Evolutionary conservation across 53 echinoderm and acorn worm species (phyloP).

Genomic region (Arbacia lixula): DNA sequence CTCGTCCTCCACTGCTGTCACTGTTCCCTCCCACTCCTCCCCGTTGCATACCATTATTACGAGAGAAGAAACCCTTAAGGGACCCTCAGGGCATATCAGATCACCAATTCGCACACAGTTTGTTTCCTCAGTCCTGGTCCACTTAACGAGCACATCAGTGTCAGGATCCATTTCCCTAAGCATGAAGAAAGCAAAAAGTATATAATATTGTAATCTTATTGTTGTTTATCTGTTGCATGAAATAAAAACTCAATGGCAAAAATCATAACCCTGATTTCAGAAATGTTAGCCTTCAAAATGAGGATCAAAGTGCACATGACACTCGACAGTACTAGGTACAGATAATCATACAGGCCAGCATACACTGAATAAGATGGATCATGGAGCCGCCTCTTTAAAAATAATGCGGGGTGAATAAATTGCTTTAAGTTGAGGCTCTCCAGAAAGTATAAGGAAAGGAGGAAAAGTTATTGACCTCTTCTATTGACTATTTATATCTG

Average conservation of each 20-base stretch:
- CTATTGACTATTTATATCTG: too few relatives aligned
- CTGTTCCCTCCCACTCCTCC: slow-evolving; percentile 1
- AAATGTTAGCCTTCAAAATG: too few relatives aligned
- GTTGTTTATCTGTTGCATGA: not conserved
- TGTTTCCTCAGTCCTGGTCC: not conserved
- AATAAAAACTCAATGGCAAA: not conserved
- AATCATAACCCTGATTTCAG: not conserved
- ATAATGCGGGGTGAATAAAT: too few relatives aligned
- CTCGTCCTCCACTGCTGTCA: not conserved
- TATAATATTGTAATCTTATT: too few relatives aligned
- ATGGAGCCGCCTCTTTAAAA: too few relatives aligned
- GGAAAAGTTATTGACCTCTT: too few relatives aligned
- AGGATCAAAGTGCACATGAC: too few relatives aligned
- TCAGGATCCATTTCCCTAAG: slow-evolving; percentile 10
- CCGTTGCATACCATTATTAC: not conserved
- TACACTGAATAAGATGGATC: too few relatives aligned
- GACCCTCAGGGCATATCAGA: not conserved
- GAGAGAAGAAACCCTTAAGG: not conserved
- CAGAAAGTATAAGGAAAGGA: too few relatives aligned
- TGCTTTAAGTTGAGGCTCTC: too few relatives aligned
- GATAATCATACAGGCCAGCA: too few relatives aligned
- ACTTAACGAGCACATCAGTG: slow-evolving; percentile 3
- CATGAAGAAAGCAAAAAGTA: not conserved
- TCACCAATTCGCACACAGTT: slow-evolving; percentile 1
- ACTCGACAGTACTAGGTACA: too few relatives aligned